Percentiles rank a stretch among this genome's conserved stretches.
phyloP scores from a whole-genome alignment of 2,888 invertebrate genomes.

The Cryptocephalus moraei region DNA sequence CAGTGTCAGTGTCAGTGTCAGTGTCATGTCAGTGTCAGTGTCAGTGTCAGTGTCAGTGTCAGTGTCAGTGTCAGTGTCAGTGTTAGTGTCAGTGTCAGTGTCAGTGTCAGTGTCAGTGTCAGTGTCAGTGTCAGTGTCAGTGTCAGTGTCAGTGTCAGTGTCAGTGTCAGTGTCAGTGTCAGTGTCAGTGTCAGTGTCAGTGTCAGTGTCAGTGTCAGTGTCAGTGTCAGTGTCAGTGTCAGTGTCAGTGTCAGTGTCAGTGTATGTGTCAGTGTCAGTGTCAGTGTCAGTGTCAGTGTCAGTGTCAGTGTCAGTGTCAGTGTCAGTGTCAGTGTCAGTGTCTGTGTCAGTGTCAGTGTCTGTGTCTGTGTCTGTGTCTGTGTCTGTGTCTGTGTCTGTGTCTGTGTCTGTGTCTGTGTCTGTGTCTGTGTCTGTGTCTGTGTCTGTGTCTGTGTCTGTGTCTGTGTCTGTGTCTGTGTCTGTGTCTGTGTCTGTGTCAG shows the following conservation, averaged over 20 bases:
- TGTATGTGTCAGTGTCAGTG: not conserved
- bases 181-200: not conserved
- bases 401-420: too few species aligned
- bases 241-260: not conserved
- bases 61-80: not conserved
- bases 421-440: too few species aligned
- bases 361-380: not conserved
- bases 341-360: not conserved
- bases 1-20: too few species aligned
- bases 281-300: not conserved
- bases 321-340: not conserved
- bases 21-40: too few species aligned
- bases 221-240: not conserved
- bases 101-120: not conserved
- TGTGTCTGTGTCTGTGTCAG: too few species aligned
- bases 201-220: not conserved
- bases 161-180: not conserved
- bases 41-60: not conserved
- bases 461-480: too few species aligned
- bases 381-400: not conserved
- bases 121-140: not conserved
- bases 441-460: too few species aligned
- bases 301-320: not conserved
- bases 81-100: too few species aligned
- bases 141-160: not conserved